phyloP scores from a whole-genome alignment of 2,797 vertebrate species.

The Fratercula arctica region DNA sequence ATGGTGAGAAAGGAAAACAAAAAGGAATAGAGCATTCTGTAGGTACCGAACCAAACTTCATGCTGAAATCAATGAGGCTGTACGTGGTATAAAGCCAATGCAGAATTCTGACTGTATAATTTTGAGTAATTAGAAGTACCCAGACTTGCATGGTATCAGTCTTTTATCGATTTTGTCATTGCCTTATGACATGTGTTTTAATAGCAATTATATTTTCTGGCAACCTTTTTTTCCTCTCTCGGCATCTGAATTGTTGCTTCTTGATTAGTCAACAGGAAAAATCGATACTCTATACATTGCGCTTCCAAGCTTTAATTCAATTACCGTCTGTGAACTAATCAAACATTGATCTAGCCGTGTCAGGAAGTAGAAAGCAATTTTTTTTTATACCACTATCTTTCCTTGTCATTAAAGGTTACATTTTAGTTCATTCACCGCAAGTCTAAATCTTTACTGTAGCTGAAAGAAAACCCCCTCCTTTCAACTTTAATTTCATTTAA shows the following conservation, averaged over 20 bases:
- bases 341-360: slow-evolving; percentile 54
- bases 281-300: slow-evolving; percentile 55
- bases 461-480: not conserved
- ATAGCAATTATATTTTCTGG: slow-evolving; percentile 59
- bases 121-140: slow-evolving; percentile 45
- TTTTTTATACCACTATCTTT: slow-evolving; percentile 30
- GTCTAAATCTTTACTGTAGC: not conserved
- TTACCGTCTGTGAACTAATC: slow-evolving; percentile 63
- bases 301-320: slow-evolving; percentile 63
- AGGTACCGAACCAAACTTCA: not conserved
- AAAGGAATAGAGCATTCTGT: not conserved
- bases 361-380: slow-evolving; percentile 31
- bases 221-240: slow-evolving; percentile 29
- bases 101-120: slow-evolving; percentile 34
- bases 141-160: not conserved
- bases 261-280: slow-evolving; percentile 70
- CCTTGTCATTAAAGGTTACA: slow-evolving; percentile 3
- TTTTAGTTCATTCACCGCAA: not conserved
- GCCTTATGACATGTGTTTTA: slow-evolving; percentile 13
- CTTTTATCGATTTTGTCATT: slow-evolving; percentile 66
- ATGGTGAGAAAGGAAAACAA: not conserved
- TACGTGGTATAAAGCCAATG: not conserved
- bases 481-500: slow-evolving; percentile 7
- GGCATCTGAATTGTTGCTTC: slow-evolving; percentile 56
- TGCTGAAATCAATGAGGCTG: slow-evolving; percentile 30